These are phyloP conservation scores for Emydoidea blandingii DNA, from an alignment of 2,797 vertebrate species.

Conservation along the genomic window DNA sequence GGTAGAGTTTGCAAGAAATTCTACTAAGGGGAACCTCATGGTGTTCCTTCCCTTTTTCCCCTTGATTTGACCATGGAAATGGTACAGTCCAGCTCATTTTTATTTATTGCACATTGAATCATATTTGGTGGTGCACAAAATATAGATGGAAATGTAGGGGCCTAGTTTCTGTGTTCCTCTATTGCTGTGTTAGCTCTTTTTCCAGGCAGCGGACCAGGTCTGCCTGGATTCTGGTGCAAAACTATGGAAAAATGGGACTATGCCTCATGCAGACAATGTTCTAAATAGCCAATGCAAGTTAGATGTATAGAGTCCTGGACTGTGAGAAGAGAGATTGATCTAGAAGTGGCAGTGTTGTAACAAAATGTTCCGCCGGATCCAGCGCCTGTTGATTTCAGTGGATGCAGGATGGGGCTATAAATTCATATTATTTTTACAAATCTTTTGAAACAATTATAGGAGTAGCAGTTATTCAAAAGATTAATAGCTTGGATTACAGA, in stretches of 20 bases:
- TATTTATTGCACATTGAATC: neutral
- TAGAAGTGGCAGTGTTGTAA: neutral
- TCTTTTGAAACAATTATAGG: neutral
- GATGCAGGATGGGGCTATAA: neutral
- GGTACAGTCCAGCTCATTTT: accelerated
- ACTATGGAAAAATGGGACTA: neutral
- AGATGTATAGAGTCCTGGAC: neutral
- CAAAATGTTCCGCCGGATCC: neutral
- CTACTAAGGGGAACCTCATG: no score
- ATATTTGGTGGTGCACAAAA: neutral
- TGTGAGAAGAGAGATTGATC: neutral
- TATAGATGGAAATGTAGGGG: neutral
- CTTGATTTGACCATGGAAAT: neutral
- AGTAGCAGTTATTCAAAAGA: conserved; percentile 28
- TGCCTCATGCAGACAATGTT: neutral
- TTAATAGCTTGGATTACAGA: conserved; percentile 31
- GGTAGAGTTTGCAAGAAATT: neutral
- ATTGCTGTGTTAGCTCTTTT: neutral
- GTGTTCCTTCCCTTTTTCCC: neutral
- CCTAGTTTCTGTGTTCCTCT: neutral
- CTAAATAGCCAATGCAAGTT: neutral
- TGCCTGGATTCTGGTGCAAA: neutral
- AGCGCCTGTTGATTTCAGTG: neutral
- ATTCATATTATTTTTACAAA: conserved; percentile 16
- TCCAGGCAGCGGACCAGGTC: neutral